Evolutionary conservation across 2,888 invertebrate genomes (phyloP).

Genomic region (Schrankia costaestrigalis): DNA sequence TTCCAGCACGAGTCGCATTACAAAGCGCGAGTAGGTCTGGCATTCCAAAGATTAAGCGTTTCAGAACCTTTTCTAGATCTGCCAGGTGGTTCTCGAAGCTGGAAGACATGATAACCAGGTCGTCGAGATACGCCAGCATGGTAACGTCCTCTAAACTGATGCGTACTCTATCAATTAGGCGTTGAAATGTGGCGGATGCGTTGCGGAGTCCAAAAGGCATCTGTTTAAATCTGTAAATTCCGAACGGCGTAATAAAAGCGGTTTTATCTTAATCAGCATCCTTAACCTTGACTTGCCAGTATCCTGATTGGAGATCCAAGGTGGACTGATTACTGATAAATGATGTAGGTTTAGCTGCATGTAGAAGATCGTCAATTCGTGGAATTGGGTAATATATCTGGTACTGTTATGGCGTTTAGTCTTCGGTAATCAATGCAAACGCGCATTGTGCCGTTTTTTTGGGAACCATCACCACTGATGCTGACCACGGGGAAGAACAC

Average conservation of each 20-base stretch:
- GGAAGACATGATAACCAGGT: constrained; percentile 28
- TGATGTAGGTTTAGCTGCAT: constrained; percentile 31
- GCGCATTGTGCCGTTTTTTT: constrained; percentile 2
- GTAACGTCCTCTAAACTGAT: constrained; percentile 11
- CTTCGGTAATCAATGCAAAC: constrained; percentile 8
- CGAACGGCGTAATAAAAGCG: not conserved
- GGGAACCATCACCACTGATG: constrained; percentile 9
- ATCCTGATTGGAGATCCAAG: constrained; percentile 14
- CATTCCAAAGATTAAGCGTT: no score
- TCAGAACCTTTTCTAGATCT: no score
- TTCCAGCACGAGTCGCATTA: no score
- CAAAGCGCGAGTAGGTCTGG: no score
- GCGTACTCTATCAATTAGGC: constrained; percentile 36
- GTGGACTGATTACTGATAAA: constrained; percentile 34
- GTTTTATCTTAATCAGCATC: not conserved
- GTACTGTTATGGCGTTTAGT: constrained; percentile 1
- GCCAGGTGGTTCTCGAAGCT: constrained; percentile 23
- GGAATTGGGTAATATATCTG: constrained; percentile 25
- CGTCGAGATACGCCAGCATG: constrained; percentile 32
- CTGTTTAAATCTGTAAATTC: constrained; percentile 30
- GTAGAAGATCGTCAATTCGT: constrained; percentile 44
- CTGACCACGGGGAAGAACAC: constrained; percentile 6
- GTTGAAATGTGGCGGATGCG: constrained; percentile 40
- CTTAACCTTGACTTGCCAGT: not conserved
- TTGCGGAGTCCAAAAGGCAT: constrained; percentile 29